Percentiles rank a stretch among this genome's conserved stretches.
phyloP scores from a whole-genome alignment of 2,113 vertebrate species.

The Crypturellus undulatus region DNA sequence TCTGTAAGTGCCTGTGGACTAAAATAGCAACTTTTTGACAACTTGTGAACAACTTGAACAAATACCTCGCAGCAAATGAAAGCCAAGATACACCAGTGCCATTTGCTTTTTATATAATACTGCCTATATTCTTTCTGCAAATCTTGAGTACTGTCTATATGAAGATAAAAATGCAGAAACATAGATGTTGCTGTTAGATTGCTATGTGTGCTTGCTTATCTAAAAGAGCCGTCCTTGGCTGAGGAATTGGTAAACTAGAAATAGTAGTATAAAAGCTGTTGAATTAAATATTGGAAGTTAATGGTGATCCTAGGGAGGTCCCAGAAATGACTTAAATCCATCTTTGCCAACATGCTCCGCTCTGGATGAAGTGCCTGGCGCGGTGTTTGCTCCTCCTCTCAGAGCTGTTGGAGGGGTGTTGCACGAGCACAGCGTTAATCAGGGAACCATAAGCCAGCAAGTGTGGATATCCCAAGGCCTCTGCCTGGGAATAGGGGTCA shows the following conservation, averaged over 20 bases:
- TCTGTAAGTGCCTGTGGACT: background rate
- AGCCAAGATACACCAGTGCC: background rate
- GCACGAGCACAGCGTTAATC: background rate
- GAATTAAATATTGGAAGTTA: background rate
- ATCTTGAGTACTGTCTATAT: background rate
- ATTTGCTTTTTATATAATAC: background rate
- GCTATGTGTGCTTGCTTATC: background rate
- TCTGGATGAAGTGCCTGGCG: background rate
- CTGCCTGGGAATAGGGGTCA: background rate
- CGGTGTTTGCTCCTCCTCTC: no score
- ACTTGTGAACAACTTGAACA: background rate
- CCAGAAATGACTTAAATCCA: rapidly evolving
- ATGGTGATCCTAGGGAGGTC: background rate
- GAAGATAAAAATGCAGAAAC: background rate
- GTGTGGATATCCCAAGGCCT: background rate
- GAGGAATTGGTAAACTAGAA: rapidly evolving
- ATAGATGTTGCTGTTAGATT: background rate
- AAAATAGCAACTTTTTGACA: constrained; percentile 53
- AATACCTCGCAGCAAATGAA: constrained; percentile 11
- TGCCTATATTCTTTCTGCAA: background rate
- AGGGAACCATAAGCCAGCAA: background rate
- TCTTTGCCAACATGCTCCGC: rapidly evolving
- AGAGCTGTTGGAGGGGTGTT: background rate
- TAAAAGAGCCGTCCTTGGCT: background rate
- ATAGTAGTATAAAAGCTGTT: background rate